A percentile compares a stretch with the other conserved stretches of the same genome.
phyloP scores from a whole-genome alignment of 2,797 vertebrate species.

The Geotrypetes seraphini region DNA sequence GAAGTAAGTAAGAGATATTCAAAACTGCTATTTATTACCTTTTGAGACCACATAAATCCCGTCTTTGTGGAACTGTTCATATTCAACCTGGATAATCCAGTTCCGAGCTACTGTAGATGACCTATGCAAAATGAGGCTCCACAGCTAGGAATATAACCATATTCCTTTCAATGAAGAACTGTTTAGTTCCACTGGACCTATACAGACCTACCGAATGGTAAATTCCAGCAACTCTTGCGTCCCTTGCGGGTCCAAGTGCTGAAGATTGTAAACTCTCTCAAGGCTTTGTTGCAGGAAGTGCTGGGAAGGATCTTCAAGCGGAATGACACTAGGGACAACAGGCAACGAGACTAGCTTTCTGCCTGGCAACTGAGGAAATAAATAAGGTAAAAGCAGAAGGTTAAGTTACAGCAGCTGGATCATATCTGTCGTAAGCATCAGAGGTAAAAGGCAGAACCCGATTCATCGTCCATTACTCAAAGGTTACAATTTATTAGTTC shows the following conservation, averaged over 20 bases:
- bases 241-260: constrained; percentile 80
- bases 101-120: too few species aligned
- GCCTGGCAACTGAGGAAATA: constrained; percentile 66
- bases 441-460: background rate
- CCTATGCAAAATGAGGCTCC: too few species aligned
- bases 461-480: too few species aligned
- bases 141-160: too few species aligned
- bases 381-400: background rate
- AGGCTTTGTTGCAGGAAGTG: constrained; percentile 90
- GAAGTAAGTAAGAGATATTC: too few species aligned
- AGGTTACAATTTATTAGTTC: too few species aligned
- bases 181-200: too few species aligned
- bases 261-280: constrained; percentile 74
- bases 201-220: constrained; percentile 89
- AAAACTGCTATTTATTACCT: too few species aligned
- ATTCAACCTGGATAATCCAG: too few species aligned
- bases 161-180: too few species aligned
- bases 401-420: fast-evolving
- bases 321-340: constrained; percentile 48
- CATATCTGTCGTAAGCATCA: fast-evolving
- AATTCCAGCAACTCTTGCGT: constrained; percentile 85
- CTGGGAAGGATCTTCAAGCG: constrained; percentile 79
- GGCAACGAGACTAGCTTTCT: constrained; percentile 62
- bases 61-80: too few species aligned
- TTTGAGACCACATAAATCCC: too few species aligned